phyloP scores from a whole-genome alignment of 2,797 vertebrate genomes.

The Mormyrops attenuatus region DNA sequence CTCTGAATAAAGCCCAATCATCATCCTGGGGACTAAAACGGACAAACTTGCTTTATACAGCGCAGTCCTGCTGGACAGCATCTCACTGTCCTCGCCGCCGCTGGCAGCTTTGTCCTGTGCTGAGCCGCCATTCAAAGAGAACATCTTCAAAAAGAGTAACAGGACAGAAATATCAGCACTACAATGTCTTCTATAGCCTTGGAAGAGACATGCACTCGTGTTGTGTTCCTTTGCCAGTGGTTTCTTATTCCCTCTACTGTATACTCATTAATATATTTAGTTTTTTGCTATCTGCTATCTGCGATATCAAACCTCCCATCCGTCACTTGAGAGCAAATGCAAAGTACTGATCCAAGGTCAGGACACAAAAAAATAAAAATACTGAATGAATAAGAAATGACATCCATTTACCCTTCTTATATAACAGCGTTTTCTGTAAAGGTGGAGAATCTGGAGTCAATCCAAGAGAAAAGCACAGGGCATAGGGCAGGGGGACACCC shows the following conservation, averaged over 20 bases:
- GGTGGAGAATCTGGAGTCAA: neutral
- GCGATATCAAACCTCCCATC: neutral
- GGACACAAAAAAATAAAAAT: neutral
- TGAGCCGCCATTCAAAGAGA: constrained; percentile 22
- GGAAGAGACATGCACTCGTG: neutral
- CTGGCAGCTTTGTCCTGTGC: constrained; percentile 33
- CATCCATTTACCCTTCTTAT: neutral
- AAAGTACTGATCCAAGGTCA: neutral
- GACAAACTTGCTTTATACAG: constrained; percentile 37
- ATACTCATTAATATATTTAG: neutral
- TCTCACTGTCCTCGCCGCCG: constrained; percentile 20
- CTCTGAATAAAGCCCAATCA: neutral
- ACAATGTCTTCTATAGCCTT: neutral
- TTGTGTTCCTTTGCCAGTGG: neutral
- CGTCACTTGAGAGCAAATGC: neutral
- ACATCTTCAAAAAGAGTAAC: constrained; percentile 19
- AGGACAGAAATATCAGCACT: neutral
- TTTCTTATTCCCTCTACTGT: neutral
- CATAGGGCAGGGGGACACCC: neutral
- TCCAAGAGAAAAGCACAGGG: neutral
- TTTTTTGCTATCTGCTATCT: neutral
- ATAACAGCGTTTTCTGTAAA: neutral
- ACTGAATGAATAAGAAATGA: neutral
- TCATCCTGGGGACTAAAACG: neutral
- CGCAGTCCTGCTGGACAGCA: constrained; percentile 25